Base-by-base conservation (phyloP, 2,797 vertebrate genomes). In the Arnoldichthys spilopterus region DNA sequence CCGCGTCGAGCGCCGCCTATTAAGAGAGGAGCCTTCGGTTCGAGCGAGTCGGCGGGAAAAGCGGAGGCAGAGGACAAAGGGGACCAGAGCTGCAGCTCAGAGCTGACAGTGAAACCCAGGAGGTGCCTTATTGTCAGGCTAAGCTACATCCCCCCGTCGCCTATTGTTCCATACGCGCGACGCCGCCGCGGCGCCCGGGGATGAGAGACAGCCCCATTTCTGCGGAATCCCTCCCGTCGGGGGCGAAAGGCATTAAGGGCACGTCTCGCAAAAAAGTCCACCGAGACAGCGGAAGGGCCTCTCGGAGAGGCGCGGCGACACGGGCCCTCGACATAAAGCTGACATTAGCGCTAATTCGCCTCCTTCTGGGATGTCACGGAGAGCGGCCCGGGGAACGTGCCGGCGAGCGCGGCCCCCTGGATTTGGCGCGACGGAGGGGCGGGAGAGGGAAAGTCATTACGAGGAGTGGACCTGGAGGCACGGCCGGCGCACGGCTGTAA, bases 391-490 rank as follows among this genome's bases (percentile, higher is more conserved):
- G 26, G 66, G 1, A 16, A 8, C 68, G 30, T 72, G 69, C n/a
- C 13, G 51, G 20, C 13, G 15, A 72, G 51, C 12, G n/a, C 32
- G 2, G 32, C 30, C 28, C 3, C 0, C n/a, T 37, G 30, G 69
- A 34, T 56, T 72, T 40, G 24, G 20, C 51, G 26, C 32, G 51
- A 49, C 26, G 34, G 54, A 51, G n/a, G 49, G 47, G 47, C 15
- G 2, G 51, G 40, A 61, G 18, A 53, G 30, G 30, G 71, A 58
- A 70, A 61, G 30, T 70, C 67, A 61, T 61, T 70, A 62, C n/a
- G 24, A 2, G 30, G 30, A 34, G 9, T 20, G 11, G 69, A 72
- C 30, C 51, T 40, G 32, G 32, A 72, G 69, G 51, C 51, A 24
- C 15, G 18, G 12, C 69, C 40, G 32, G 56, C 51, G 51, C 51